A percentile compares a stretch with the other conserved stretches of the same genome.
Conservation (phyloP, 2,797 vertebrate species). For the Coregonus suidteri region DNA sequence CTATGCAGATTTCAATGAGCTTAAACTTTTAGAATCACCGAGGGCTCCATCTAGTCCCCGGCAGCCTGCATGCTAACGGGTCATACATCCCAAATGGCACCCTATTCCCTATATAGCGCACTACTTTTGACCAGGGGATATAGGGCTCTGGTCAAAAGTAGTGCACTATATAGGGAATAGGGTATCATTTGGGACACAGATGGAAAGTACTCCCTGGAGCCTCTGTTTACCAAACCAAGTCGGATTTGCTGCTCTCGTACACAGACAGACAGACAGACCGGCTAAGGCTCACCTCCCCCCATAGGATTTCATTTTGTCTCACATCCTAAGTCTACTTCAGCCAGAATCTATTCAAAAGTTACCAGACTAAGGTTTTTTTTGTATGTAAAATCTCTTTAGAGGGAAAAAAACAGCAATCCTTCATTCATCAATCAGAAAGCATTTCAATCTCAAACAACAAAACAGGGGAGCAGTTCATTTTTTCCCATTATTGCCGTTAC, state of each 20-base stretch:
- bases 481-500: constrained; percentile 59
- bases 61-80: constrained; percentile 72
- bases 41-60: constrained; percentile 67
- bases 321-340: constrained; percentile 76
- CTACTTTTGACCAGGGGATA: not conserved
- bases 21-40: constrained; percentile 76
- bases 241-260: constrained; percentile 69
- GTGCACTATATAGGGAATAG: not conserved
- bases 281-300: constrained; percentile 67
- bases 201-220: constrained; percentile 72
- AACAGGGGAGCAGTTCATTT: constrained; percentile 51
- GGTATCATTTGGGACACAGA: not conserved
- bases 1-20: constrained; percentile 74
- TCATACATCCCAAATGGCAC: not conserved
- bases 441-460: constrained; percentile 73
- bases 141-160: not conserved
- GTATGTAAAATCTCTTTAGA: constrained; percentile 71
- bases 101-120: not conserved
- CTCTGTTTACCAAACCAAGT: constrained; percentile 82
- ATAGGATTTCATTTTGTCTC: constrained; percentile 77
- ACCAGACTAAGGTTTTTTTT: constrained; percentile 77
- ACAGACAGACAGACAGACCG: constrained; percentile 57
- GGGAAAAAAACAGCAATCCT: constrained; percentile 67
- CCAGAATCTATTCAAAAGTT: constrained; percentile 79
- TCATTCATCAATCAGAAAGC: constrained; percentile 76